Percentiles rank a stretch among this genome's conserved stretches.
These are phyloP conservation scores for Uloborus diversus DNA, from an alignment of 1,140 invertebrate species.

Conservation along the genomic window DNA sequence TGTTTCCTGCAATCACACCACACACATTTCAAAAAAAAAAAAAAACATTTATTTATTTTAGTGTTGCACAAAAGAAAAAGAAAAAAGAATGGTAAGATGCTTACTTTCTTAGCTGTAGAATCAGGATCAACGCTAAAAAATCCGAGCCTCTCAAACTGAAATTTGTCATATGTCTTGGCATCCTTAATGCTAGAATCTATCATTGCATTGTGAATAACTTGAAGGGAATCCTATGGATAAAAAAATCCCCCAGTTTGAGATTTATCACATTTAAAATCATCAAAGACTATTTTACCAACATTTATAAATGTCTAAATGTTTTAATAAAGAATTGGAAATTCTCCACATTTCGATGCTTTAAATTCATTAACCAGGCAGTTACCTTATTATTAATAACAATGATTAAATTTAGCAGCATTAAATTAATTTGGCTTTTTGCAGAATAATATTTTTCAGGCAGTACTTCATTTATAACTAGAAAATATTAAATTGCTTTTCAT, in stretches of 20 bases:
- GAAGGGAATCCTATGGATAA: conserved; percentile 74
- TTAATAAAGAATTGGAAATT: too few relatives aligned
- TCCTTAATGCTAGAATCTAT: conserved; percentile 78
- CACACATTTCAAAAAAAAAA: not conserved
- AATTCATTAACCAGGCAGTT: too few relatives aligned
- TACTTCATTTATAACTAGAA: too few relatives aligned
- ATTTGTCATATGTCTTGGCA: conserved; percentile 83
- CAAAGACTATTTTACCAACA: conserved; percentile 79
- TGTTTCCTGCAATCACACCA: not conserved
- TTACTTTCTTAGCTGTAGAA: conserved; percentile 74
- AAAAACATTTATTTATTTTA: not conserved
- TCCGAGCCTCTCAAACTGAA: conserved; percentile 96
- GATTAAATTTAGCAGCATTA: too few relatives aligned
- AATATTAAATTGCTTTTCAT: too few relatives aligned
- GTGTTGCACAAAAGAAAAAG: not conserved
- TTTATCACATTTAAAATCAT: not conserved
- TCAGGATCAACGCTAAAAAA: conserved; percentile 97
- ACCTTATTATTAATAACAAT: too few relatives aligned
- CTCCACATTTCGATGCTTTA: too few relatives aligned
- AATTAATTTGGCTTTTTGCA: too few relatives aligned
- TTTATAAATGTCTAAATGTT: too few relatives aligned
- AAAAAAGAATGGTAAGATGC: conserved; percentile 46
- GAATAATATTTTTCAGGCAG: too few relatives aligned
- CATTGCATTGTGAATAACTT: conserved; percentile 73
- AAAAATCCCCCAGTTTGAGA: too few relatives aligned